Percentiles rank a stretch among this genome's conserved stretches.
Conservation (phyloP, 2,113 vertebrate species). For the Tychaedon coryphoeus region DNA sequence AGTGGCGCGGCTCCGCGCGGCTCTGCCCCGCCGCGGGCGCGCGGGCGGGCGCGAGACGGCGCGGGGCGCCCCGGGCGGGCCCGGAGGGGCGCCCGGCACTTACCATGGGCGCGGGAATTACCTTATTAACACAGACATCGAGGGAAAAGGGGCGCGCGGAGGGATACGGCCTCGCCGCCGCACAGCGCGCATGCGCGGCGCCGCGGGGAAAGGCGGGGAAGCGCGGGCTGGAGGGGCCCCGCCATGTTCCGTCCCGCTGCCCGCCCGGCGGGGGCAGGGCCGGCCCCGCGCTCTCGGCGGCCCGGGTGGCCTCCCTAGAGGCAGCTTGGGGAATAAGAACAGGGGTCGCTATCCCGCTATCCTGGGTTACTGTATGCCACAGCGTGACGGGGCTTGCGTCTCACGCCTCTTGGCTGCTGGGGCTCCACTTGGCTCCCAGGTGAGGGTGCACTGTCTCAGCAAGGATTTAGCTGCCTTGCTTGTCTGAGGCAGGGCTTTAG, state of each 20-base stretch:
- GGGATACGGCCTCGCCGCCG: conserved; percentile 32
- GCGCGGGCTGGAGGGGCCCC: not conserved
- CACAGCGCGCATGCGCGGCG: conserved; percentile 46
- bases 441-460: not conserved
- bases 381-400: not conserved
- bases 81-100: not conserved
- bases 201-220: conserved; percentile 27
- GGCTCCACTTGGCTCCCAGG: not conserved
- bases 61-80: not conserved
- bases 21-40: too few species aligned
- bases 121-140: conserved; percentile 37
- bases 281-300: not conserved
- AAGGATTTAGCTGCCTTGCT: accelerated
- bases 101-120: conserved; percentile 32
- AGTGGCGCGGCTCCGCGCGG: too few species aligned
- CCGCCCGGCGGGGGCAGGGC: not conserved
- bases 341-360: accelerated
- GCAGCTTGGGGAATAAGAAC: accelerated
- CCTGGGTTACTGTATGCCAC: not conserved
- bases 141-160: conserved; percentile 45
- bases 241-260: conserved; percentile 46
- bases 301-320: too few species aligned
- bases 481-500: not conserved
- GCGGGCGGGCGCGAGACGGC: not conserved
- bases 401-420: not conserved